Evolutionary conservation across 2,888 invertebrate genomes (phyloP).

Genomic region (Lucinisca nassula): DNA sequence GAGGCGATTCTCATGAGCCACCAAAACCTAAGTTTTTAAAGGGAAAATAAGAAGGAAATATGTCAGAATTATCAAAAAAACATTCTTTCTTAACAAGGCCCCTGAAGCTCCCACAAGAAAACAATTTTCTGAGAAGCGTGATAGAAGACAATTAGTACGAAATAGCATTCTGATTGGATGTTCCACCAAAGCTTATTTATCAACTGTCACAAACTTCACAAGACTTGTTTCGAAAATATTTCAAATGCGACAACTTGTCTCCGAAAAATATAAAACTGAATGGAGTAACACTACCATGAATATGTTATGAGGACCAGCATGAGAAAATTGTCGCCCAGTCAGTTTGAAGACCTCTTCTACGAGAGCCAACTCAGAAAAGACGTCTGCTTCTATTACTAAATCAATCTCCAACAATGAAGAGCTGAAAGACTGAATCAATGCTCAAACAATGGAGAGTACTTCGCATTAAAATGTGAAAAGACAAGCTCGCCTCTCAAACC

Average conservation of each 20-base stretch:
- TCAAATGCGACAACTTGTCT: slow-evolving; percentile 4
- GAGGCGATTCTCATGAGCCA: too few relatives aligned
- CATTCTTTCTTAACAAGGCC: too few relatives aligned
- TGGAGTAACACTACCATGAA: slow-evolving; percentile 8
- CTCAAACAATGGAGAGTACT: slow-evolving; percentile 33
- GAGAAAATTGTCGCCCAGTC: slow-evolving; percentile 49
- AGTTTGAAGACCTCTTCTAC: slow-evolving; percentile 33
- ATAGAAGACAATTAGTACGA: slow-evolving; percentile 19
- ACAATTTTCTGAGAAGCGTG: slow-evolving; percentile 24
- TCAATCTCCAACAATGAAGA: slow-evolving; percentile 44
- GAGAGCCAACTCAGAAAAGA: slow-evolving; percentile 24
- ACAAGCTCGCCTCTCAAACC: not conserved
- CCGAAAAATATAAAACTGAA: slow-evolving; percentile 8
- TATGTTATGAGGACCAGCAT: slow-evolving; percentile 12
- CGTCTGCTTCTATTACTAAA: slow-evolving; percentile 38
- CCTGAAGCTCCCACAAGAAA: not conserved
- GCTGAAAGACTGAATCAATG: slow-evolving; percentile 35
- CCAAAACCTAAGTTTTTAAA: too few relatives aligned
- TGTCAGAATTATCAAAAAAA: too few relatives aligned
- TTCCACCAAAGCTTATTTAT: slow-evolving; percentile 10
- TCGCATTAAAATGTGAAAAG: not conserved
- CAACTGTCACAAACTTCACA: slow-evolving; percentile 16
- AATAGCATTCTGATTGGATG: slow-evolving; percentile 12
- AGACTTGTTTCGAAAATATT: slow-evolving; percentile 17
- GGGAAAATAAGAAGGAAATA: too few relatives aligned